Base-by-base conservation (phyloP, 2,888 invertebrate species). In the Volucella inflata region DNA sequence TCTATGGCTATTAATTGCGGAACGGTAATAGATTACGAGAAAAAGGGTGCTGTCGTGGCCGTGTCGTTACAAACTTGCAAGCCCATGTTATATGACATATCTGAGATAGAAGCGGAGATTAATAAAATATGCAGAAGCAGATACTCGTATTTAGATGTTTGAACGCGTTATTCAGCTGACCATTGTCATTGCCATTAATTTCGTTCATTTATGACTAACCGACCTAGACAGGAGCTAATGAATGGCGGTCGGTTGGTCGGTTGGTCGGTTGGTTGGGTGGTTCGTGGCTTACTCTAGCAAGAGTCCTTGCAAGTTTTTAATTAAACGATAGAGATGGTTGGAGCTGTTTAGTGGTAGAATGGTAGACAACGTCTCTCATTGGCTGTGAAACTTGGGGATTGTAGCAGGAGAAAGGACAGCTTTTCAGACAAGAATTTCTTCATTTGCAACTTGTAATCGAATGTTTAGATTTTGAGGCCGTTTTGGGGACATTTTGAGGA, bases 151-250 rank as follows among this genome's bases (percentile, higher is more conserved):
- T 4, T 30, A 30, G 6, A 30, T 30, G 6, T 4, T 30, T 3
- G 30, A 6, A 30, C 0, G 30, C 71, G 80, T 80, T 76, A 72
- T 80, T 80, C 57, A 38, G 55, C 51, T 85, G 85, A 77, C 85
- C 85, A 81, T 80, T 77, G 72, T 72, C 85, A 81, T 80, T 77
- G 72, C 68, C 81, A 81, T 85, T 81, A 80, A 85, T 85, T 85
- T 81, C 72, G 48, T 65, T 85, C 76, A 81, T 81, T 81, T 85
- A 85, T 85, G 81, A 85, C 68, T 76, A 57, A 57, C 44, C 36
- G 67, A 75, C 48, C 21, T 21, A 30, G 14, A 40, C 36, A 36
- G 12, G n/a, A 48, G 8, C 21, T 30, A 4, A 38, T 11, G n/a
- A n/a, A n/a, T n/a, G n/a, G n/a, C n/a, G n/a, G n/a, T n/a, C n/a